Evolutionary conservation across 2,888 invertebrate species (phyloP), one percentile per base, ranked within the genome.

Genomic region (Bellardia bayeri): DNA sequence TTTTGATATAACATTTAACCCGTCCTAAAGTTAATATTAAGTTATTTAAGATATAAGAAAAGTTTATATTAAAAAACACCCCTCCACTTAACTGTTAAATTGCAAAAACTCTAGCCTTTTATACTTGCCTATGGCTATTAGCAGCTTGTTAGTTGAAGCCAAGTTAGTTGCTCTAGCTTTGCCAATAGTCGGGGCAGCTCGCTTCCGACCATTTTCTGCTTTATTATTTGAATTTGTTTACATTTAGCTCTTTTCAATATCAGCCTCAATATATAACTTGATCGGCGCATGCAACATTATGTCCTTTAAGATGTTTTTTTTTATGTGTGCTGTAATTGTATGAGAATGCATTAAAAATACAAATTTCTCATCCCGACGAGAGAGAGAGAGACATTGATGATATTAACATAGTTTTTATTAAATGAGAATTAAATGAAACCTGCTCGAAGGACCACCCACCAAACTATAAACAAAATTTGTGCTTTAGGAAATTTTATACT

Each of bases 321-420:
- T 85, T 85, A 69, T 64, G n/a, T 56, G 61, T 54, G 80, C 85
- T 85, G 85, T 13, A 85, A 85, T 69, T 81, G 85, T 81, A 85
- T 74, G 74, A 80, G 42, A 85, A 69, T 74, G 68, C 0, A 75
- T 85, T 85, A 63, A 69, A 81, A 63, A n/a, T 8, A n/a, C 13
- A 16, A 68, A 51, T 51, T 37, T 81, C 45, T 56, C 40, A 76
- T 51, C 69, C 37, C 45, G 16, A 16, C 61, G 9, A 58, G 37
- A 61, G 13, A 13, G 45, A 13, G 45, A 11, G 3, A 45, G 13
- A 13, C 23, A 68, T 42, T 61, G 2, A 42, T 69, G 42, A 54
- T 49, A 23, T 14, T 14, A 40, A 11, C 13, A 13, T 64, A 40
- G 37, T n/a, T 6, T 23, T 37, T 14, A 37, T 37, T 37, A 16